phyloP scores from a whole-genome alignment of 2,113 vertebrate genomes.

The Bos javanicus region DNA sequence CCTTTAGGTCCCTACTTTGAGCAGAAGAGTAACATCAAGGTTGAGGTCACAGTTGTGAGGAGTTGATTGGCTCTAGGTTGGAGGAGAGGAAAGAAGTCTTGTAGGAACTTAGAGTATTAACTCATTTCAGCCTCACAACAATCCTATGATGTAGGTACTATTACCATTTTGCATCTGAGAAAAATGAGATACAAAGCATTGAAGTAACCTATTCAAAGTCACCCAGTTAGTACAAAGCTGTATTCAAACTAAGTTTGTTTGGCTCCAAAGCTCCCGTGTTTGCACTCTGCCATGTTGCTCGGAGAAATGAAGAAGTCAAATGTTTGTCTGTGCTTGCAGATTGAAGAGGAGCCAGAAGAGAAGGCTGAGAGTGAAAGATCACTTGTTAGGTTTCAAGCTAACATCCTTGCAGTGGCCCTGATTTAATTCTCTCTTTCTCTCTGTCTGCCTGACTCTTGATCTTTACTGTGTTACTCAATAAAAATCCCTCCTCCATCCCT shows the following conservation, averaged over 20 bases:
- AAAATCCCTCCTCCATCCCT: neutral
- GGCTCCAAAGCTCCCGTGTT: neutral
- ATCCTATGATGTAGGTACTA: neutral
- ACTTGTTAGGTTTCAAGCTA: neutral
- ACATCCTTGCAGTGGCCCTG: neutral
- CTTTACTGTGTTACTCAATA: neutral
- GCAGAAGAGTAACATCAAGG: neutral
- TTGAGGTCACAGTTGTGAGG: neutral
- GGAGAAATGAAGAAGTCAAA: neutral
- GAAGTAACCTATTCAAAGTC: neutral
- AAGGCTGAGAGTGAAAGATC: neutral
- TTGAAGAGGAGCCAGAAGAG: conserved; percentile 19
- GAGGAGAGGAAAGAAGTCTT: neutral
- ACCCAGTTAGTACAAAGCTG: neutral
- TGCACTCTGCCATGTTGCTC: neutral
- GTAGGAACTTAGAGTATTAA: neutral
- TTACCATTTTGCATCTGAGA: neutral
- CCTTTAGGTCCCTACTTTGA: neutral
- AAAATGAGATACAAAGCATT: neutral
- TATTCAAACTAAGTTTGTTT: neutral
- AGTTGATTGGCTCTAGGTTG: neutral
- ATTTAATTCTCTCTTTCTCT: neutral
- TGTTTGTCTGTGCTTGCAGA: neutral
- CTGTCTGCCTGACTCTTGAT: neutral
- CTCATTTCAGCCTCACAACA: neutral